phyloP scores from a whole-genome alignment of 2,113 vertebrate genomes.

The Globicephala melas region DNA sequence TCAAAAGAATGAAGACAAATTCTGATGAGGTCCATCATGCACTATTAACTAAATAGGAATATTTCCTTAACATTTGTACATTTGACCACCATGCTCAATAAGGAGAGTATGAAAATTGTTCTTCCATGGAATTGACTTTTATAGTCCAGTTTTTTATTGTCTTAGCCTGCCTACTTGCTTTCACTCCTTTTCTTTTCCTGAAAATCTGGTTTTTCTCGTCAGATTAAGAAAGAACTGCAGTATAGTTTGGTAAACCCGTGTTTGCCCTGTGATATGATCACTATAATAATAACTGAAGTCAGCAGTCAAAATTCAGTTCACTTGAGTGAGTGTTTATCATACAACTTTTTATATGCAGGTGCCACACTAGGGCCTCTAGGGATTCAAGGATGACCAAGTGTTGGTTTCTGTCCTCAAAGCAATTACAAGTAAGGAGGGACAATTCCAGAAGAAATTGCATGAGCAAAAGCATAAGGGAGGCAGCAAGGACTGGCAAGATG shows the following conservation, averaged over 20 bases:
- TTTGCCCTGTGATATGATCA: not conserved
- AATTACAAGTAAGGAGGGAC: not conserved
- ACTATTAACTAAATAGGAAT: constrained; percentile 26
- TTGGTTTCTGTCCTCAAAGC: constrained; percentile 1
- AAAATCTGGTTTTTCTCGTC: constrained; percentile 13
- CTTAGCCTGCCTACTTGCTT: not conserved
- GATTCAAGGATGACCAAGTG: not conserved
- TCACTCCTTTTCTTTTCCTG: not conserved
- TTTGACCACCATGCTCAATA: not conserved
- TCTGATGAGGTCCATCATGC: not conserved
- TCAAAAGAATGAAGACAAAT: constrained; percentile 26
- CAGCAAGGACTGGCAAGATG: not conserved
- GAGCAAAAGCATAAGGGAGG: not conserved
- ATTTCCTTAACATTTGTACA: not conserved
- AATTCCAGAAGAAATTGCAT: not conserved
- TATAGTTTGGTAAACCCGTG: not conserved
- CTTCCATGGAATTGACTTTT: constrained; percentile 30
- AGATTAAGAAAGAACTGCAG: not conserved
- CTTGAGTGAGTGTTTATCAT: not conserved
- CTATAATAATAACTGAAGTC: not conserved
- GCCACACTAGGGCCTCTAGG: not conserved
- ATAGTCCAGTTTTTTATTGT: constrained; percentile 18
- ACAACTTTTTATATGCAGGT: not conserved
- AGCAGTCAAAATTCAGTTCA: not conserved
- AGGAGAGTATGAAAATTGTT: constrained; percentile 9